Evolutionary conservation across 2,888 invertebrate species (phyloP), one percentile per base, ranked within the genome.

Genomic region (Brachynemurus nebulosus): DNA sequence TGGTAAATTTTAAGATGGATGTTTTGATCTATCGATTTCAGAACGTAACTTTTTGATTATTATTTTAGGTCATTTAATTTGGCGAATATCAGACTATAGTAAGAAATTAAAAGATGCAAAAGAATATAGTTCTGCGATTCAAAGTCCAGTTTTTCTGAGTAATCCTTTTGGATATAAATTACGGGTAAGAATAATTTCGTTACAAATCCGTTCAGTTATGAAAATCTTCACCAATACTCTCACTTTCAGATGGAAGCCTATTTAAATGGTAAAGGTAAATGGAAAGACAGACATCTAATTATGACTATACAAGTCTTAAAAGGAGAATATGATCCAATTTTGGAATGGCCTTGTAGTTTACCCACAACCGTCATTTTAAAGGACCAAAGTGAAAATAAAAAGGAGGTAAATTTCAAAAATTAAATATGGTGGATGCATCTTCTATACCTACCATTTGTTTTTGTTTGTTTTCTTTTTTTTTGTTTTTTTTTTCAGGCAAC

Each of bases 91-190:
- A 47, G 70, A 77, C 49, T 80, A 77, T 54, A 61, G 69, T 1
- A 65, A 71, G 8, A 76, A 80, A 50, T 71, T 85, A 66, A 74
- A 72, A 41, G 76, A 76, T 16, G 77, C 83, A 0, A 80, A 76
- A 52, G 74, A 76, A 35, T 74, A 70, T 38, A 76, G 78, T 48
- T 66, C 71, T 0, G 70, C 76, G 0, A 56, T 82, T 2, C 73
- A 72, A 49, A 82, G 84, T 54, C 76, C 80, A 0, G 63, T 76
- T 48, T 84, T 85, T 59, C 71, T 75, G 33, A 78, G 78, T 33
- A 75, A 73, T 54, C 75, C 74, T 48, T 82, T 78, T 52, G 84
- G 85, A n/a, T 85, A 85, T 59, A 77, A 78, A 3, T 58, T 85
- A 16, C 72, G 80, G 62, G 79, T 80, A 65, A 57, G 50, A 50